Percentiles rank a stretch among this genome's conserved stretches.
Conservation (phyloP, 2,888 invertebrate species). For the Hypomecis punctinalis region DNA sequence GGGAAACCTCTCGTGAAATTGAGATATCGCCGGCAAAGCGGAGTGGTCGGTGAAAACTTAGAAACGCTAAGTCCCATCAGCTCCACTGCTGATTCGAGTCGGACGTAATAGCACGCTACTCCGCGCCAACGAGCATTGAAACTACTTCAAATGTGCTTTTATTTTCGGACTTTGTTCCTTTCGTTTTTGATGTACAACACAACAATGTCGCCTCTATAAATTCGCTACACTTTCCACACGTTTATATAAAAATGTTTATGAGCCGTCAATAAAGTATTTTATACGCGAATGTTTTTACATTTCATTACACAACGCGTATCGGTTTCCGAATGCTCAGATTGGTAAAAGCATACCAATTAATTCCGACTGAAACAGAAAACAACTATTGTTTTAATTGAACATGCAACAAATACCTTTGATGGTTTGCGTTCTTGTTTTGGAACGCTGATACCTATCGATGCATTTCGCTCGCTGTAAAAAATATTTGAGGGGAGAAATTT, state of each 20-base stretch:
- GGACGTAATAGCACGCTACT: slow-evolving; percentile 45
- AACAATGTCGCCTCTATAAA: slow-evolving; percentile 20
- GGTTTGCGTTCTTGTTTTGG: slow-evolving; percentile 37
- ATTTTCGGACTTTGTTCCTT: slow-evolving; percentile 35
- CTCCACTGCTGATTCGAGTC: slow-evolving; percentile 60
- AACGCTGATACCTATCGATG: slow-evolving; percentile 29
- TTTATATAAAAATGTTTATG: slow-evolving; percentile 23
- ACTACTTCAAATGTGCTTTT: slow-evolving; percentile 44
- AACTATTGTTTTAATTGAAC: slow-evolving; percentile 41
- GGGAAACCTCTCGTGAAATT: slow-evolving; percentile 71
- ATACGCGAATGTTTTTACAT: slow-evolving; percentile 27
- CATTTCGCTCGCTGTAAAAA: slow-evolving; percentile 29
- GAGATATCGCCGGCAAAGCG: slow-evolving; percentile 70
- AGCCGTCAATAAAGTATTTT: slow-evolving; percentile 23
- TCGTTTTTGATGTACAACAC: slow-evolving; percentile 15
- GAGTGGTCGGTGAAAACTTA: slow-evolving; percentile 78
- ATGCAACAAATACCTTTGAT: slow-evolving; percentile 40
- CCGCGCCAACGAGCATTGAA: slow-evolving; percentile 41
- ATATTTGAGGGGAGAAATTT: slow-evolving; percentile 25
- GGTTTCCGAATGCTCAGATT: slow-evolving; percentile 32
- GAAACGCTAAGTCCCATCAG: slow-evolving; percentile 77
- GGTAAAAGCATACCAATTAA: slow-evolving; percentile 38
- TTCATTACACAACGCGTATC: slow-evolving; percentile 31
- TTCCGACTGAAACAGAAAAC: slow-evolving; percentile 31
- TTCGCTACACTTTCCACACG: slow-evolving; percentile 13